Evolutionary conservation across 2,888 invertebrate species (phyloP).

Genomic region (Alloplasta piceator): DNA sequence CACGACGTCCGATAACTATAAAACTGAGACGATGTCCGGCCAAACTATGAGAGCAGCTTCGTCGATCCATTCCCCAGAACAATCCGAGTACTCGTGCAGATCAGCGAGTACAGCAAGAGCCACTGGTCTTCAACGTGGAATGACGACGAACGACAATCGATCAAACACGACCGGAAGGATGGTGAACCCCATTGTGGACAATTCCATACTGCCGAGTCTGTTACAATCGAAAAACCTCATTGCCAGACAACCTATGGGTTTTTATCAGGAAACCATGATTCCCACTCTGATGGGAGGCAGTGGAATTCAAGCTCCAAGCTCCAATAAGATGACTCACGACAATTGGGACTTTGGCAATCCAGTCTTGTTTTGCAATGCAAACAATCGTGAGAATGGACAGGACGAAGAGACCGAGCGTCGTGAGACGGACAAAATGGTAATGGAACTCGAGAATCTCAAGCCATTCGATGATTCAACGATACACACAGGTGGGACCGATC

Average conservation of each 20-base stretch:
- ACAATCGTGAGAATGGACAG: constrained; percentile 9
- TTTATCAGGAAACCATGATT: constrained; percentile 26
- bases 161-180: constrained; percentile 3
- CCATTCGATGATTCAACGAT: constrained; percentile 27
- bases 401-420: not conserved
- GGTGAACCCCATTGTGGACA: not conserved
- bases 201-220: constrained; percentile 63
- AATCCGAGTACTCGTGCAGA: constrained; percentile 27
- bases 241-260: constrained; percentile 50
- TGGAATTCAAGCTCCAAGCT: constrained; percentile 10
- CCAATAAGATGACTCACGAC: constrained; percentile 52
- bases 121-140: constrained; percentile 18
- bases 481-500: constrained; percentile 57
- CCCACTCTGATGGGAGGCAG: not conserved
- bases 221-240: constrained; percentile 65
- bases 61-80: constrained; percentile 35
- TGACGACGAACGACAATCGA: constrained; percentile 71
- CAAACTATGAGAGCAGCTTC: constrained; percentile 12
- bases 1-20: constrained; percentile 1
- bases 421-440: not conserved
- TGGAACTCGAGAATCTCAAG: constrained; percentile 9
- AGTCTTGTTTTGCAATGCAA: constrained; percentile 11
- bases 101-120: constrained; percentile 19
- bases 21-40: not conserved
- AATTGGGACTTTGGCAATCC: constrained; percentile 58